Evolutionary conservation across 2,888 invertebrate species (phyloP), one percentile per base, ranked within the genome.

Genomic region (Ormyrus labotus): DNA sequence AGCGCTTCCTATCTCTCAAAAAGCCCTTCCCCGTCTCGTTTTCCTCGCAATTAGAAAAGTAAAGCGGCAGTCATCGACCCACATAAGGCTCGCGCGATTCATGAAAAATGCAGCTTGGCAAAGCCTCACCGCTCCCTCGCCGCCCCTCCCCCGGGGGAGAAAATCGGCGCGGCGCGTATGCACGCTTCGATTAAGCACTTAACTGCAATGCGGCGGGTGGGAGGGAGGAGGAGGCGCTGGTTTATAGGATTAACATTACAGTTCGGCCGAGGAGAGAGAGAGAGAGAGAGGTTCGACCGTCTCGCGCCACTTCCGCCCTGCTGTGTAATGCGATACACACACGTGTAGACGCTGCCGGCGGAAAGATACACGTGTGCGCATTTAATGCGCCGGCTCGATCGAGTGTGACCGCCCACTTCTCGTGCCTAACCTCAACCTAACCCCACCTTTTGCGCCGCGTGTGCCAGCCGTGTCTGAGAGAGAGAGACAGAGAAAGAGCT

Each of bases 321-420:
- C 61, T 19, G 70, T 9, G 19, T 19, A 19, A 19, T 19, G 19
- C 19, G 19, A 19, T 19, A 19, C 19, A 19, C 19, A 19, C 19
- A 19, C 19, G 19, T 19, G 19, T 19, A 19, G 19, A 19, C 1
- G 53, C 1, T 11, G 13, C 75, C 11, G 13, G 13, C 11, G 19
- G 60, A 63, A 69, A 73, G 73, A 79, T 79, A 73, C 79, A 79
- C 79, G 79, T 79, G 79, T 73, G 68, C 73, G 58, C 63, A 72
- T 79, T 74, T 73, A 73, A 79, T 74, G 73, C 79, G 79, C 58
- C 67, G 69, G 57, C 65, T 68, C 68, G 71, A 65, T 55, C 34
- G 53, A n/a, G 68, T 51, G 63, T 50, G 55, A 11, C 68, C 61
- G 45, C 58, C 65, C 69, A 55, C 70, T 48, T 8, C 50, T 8